Evolutionary conservation across 1,140 invertebrate species (phyloP), one percentile per base, ranked within the genome.

Genomic region (Gyrodactylus bullatarudis): DNA sequence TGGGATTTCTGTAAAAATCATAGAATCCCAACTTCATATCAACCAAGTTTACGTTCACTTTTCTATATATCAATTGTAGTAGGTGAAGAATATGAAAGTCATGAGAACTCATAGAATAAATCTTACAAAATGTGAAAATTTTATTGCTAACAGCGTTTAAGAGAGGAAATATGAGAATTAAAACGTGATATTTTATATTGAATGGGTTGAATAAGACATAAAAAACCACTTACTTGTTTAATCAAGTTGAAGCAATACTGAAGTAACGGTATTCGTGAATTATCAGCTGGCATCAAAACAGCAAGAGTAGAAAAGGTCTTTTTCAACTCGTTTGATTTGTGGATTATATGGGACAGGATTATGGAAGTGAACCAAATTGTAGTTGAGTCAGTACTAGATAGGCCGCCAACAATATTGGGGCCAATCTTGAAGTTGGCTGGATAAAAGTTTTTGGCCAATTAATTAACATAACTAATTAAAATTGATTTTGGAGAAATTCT

Each of bases 261-360:
- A n/a, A 54, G 34, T 8, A 54, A n/a, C n/a, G 34, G 8, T 54
- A 54, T 54, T 54, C n/a, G 8, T 16, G 8, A 16, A 8, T 8
- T 16, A 8, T 8, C 8, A 54, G 8, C 34, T 54, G 34, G n/a
- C 8, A n/a, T 16, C n/a, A n/a, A 54, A 16, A 16, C 77, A 75
- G 79, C n/a, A 20, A 8, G 23, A 8, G 23, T 26, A n/a, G 34
- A 54, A 16, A n/a, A 8, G 34, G n/a, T 8, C n/a, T 54, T 54
- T 54, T 54, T 54, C 8, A 54, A 54, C 8, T 54, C 34, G 34
- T 54, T 54, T 54, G 34, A 54, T 8, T 54, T n/a, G 34, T 54
- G n/a, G 34, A 54, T 54, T 8, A 54, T 8, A 54, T 54, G 34
- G 34, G 34, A 54, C 8, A 54, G 8, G 34, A n/a, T n/a, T 8